These are phyloP conservation scores for Netelia fuscicornis DNA, from an alignment of 2,888 invertebrate genomes.

Conservation along the genomic window DNA sequence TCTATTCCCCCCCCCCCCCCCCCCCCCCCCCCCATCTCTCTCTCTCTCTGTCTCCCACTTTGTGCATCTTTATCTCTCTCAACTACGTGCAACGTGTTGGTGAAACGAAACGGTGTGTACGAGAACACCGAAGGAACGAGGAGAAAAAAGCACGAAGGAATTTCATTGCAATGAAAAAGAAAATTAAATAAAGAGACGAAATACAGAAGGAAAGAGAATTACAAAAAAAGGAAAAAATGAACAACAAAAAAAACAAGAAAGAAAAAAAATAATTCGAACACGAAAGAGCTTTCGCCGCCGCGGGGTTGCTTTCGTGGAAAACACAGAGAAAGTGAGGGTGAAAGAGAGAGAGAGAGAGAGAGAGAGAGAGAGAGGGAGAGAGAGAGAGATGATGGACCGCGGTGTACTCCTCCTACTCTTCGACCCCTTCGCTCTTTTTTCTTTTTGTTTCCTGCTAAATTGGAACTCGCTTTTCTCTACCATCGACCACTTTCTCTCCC, in stretches of 20 bases:
- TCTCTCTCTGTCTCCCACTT: background rate
- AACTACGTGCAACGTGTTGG: background rate
- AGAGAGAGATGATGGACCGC: slow-evolving; percentile 41
- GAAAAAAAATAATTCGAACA: slow-evolving; percentile 44
- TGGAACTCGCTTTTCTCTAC: slow-evolving; percentile 24
- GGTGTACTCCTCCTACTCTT: background rate
- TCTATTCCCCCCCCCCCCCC: background rate
- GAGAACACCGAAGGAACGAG: background rate
- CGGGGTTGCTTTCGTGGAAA: slow-evolving; percentile 42
- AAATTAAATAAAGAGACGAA: background rate
- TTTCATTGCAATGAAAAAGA: slow-evolving; percentile 21
- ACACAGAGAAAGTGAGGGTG: too few species aligned
- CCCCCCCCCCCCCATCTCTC: background rate
- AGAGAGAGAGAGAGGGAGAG: background rate
- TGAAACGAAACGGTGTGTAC: slow-evolving; percentile 4
- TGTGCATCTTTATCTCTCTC: background rate
- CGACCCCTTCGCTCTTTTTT: background rate
- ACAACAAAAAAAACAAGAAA: background rate
- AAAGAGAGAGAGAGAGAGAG: too few species aligned
- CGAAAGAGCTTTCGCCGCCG: slow-evolving; percentile 51
- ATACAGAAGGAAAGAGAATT: background rate
- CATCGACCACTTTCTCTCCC: slow-evolving; percentile 13
- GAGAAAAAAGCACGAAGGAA: slow-evolving; percentile 28
- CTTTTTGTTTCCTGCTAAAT: background rate
- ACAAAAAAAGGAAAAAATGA: background rate